A percentile compares a stretch with the other conserved stretches of the same genome.
Conservation (phyloP, 1,140 invertebrate species). For the Pogonognathellus flavescens region DNA sequence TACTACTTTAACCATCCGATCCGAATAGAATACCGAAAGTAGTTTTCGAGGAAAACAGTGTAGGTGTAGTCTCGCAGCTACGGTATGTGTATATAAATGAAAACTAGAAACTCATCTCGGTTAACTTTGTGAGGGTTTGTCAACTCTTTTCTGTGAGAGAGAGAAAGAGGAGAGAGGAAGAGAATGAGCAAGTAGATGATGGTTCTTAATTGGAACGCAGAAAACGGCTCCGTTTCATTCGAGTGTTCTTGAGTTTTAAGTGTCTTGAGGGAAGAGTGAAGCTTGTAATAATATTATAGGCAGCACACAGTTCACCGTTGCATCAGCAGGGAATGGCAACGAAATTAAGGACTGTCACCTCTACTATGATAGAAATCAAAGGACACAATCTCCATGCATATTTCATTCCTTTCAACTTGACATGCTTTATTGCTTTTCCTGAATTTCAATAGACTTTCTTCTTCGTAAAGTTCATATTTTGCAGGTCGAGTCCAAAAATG, state of each 20-base stretch:
- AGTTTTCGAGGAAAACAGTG: too few relatives aligned
- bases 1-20: too few relatives aligned
- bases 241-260: background rate
- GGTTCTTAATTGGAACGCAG: conserved; percentile 25
- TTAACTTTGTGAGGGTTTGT: too few relatives aligned
- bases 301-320: background rate
- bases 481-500: background rate
- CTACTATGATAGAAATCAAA: conserved; percentile 22
- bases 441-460: background rate
- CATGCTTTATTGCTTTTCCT: conserved; percentile 12
- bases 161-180: background rate
- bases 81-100: too few relatives aligned
- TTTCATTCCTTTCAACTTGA: conserved; percentile 21
- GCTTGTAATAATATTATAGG: too few relatives aligned
- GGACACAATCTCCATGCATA: conserved; percentile 28
- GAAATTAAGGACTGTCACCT: conserved; percentile 30
- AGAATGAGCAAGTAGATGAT: background rate
- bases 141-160: background rate
- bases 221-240: background rate
- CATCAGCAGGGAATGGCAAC: conserved; percentile 2
- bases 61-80: too few relatives aligned
- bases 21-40: too few relatives aligned
- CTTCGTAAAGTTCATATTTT: background rate
- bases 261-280: too few relatives aligned
- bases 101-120: too few relatives aligned